Base-by-base conservation (phyloP, 2,113 vertebrate species). In the Scalopus aquaticus region DNA sequence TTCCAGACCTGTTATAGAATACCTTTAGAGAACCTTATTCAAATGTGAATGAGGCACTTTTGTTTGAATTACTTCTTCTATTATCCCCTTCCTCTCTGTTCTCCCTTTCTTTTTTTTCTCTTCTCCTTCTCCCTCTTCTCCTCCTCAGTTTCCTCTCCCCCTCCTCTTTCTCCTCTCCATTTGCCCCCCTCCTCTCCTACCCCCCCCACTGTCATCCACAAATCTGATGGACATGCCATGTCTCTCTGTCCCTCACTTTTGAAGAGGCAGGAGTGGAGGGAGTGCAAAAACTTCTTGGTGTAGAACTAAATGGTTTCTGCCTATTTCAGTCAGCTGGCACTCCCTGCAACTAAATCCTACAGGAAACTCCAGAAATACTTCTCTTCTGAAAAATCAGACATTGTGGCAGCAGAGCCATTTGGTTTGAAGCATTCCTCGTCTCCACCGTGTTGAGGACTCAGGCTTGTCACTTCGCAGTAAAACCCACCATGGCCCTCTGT, bases 331-430 rank as follows among this genome's bases (percentile, higher is more conserved):
- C 67, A 35, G 4, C 13, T 44, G 26, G n/a, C 8, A 11, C 42
- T 62, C 51, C 93, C 20, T 35, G 58, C 94, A 84, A 90, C 56
- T 88, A 72, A 70, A 88, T 94, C 79, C 69, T 82, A 9, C 2
- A 42, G 90, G 80, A 95, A 88, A 44, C 28, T 1, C 24, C 42
- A 85, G 95, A 77, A 92, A 46, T 11, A 26, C 60, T 93, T 88
- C n/a, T 83, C 51, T 77, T 82, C 72, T 46, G 35, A 46, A n/a
- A n/a, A 65, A 64, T 26, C 42, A 11, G 22, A 89, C 30, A 0
- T n/a, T 1, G 62, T 79, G 91, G 96, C 90, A 87, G 82, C 72
- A 49, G 83, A 30, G 9, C 62, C 9, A 0, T 5, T 7, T 0
- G 6, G 20, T 93, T 30, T 37, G 28, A 73, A 83, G 6, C 9